Evolutionary conservation across 2,797 vertebrate species (phyloP).

Genomic region (Smutsia gigantea): DNA sequence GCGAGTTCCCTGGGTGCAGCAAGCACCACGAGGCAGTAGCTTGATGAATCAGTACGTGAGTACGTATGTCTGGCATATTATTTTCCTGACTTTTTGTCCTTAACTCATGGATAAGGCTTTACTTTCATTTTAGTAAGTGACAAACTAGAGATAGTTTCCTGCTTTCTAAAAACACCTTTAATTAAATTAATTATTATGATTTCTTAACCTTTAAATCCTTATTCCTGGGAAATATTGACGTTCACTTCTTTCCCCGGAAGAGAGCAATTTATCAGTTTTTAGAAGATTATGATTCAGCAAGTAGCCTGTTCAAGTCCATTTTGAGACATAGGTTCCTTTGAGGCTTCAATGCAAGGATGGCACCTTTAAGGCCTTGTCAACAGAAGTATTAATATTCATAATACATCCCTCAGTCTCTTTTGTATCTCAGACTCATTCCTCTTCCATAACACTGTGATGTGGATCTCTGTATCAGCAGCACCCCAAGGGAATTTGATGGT

Average conservation of each 20-base stretch:
- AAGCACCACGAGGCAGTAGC: accelerated
- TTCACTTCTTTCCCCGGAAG: background rate
- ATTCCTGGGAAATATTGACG: slow-evolving; percentile 29
- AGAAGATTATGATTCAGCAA: slow-evolving; percentile 24
- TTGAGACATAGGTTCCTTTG: background rate
- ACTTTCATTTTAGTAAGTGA: slow-evolving; percentile 9
- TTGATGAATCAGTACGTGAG: background rate
- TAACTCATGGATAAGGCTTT: background rate
- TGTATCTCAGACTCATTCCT: slow-evolving; percentile 61
- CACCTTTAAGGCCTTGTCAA: slow-evolving; percentile 21
- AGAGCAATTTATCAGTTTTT: slow-evolving; percentile 26
- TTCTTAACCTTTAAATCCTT: slow-evolving; percentile 21
- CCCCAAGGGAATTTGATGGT: slow-evolving; percentile 11
- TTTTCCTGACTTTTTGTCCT: background rate
- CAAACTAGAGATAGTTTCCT: background rate
- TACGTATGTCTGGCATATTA: background rate
- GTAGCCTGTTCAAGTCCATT: background rate
- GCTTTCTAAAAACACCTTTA: background rate
- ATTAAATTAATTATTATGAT: slow-evolving; percentile 18
- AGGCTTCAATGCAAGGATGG: slow-evolving; percentile 8
- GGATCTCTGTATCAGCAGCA: background rate
- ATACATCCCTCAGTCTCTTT: slow-evolving; percentile 28
- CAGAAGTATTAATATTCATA: slow-evolving; percentile 58
- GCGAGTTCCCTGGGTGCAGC: too few species aligned
- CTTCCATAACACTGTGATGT: background rate